Conservation (phyloP, 2,888 invertebrate genomes). For the Campaea margaritaria region DNA sequence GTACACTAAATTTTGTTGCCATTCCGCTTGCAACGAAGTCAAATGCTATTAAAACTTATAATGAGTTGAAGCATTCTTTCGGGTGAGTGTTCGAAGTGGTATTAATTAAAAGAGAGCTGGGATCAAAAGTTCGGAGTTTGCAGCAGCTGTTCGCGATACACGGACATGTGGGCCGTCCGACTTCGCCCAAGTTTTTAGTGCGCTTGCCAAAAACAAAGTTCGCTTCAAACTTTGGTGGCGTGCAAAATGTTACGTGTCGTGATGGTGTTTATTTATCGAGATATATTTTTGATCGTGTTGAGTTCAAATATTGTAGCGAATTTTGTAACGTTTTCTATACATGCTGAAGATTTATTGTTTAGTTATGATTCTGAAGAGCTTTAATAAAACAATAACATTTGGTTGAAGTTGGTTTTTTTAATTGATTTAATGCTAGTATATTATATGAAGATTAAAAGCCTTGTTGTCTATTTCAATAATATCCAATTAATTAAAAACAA, state of each 20-base stretch:
- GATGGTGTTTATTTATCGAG: slow-evolving; percentile 39
- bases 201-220: slow-evolving; percentile 42
- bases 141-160: slow-evolving; percentile 53
- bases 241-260: slow-evolving; percentile 47
- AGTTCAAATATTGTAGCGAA: no score
- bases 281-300: slow-evolving; percentile 26
- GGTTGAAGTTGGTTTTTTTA: no score
- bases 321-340: no score
- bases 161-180: slow-evolving; percentile 43
- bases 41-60: slow-evolving; percentile 84
- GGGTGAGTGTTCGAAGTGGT: slow-evolving; percentile 80
- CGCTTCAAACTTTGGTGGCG: slow-evolving; percentile 41
- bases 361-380: no score
- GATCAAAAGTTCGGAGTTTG: slow-evolving; percentile 66
- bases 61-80: slow-evolving; percentile 83
- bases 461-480: no score
- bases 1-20: slow-evolving; percentile 74
- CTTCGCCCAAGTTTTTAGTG: slow-evolving; percentile 13
- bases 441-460: no score
- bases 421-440: no score
- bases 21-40: slow-evolving; percentile 68
- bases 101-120: slow-evolving; percentile 82
- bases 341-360: no score
- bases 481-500: no score
- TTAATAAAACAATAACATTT: no score